phyloP scores from a whole-genome alignment of 1,140 invertebrate genomes.

The Leptopilina boulardi region DNA sequence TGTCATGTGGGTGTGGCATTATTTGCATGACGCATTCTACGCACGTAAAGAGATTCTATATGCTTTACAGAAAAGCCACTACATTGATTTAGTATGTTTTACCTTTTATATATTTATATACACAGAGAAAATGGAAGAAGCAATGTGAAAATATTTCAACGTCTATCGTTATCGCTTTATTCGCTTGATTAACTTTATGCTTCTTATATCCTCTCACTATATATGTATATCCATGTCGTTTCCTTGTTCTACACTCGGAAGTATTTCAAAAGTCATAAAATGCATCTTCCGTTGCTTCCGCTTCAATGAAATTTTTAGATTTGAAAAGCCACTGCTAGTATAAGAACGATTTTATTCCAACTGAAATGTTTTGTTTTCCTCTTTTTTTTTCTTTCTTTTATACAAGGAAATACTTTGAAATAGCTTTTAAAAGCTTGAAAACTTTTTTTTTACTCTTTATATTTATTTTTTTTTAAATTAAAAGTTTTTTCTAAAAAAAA shows the following conservation, averaged over 20 bases:
- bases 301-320: conserved; percentile 13
- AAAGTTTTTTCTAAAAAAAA: too few relatives aligned
- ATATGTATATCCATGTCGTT: conserved; percentile 11
- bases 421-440: too few relatives aligned
- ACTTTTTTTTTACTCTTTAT: too few relatives aligned
- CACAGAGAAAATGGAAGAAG: conserved; percentile 42
- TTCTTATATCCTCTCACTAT: conserved; percentile 22
- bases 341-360: not conserved
- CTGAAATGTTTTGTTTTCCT: too few relatives aligned
- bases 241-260: conserved; percentile 27
- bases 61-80: conserved; percentile 30
- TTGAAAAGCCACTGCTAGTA: conserved; percentile 1
- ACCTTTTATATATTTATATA: too few relatives aligned
- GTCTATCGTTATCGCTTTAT: conserved; percentile 60
- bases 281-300: conserved; percentile 22
- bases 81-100: conserved; percentile 35
- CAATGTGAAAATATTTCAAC: conserved; percentile 50
- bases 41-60: conserved; percentile 26
- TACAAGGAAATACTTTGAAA: too few relatives aligned
- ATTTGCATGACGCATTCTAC: conserved; percentile 28
- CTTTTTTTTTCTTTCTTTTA: too few relatives aligned
- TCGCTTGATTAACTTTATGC: conserved; percentile 66
- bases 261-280: conserved; percentile 32
- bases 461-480: too few relatives aligned
- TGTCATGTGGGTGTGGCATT: conserved; percentile 24